Base-by-base conservation (phyloP, 2,888 invertebrate species). In the Entomobrya proxima region DNA sequence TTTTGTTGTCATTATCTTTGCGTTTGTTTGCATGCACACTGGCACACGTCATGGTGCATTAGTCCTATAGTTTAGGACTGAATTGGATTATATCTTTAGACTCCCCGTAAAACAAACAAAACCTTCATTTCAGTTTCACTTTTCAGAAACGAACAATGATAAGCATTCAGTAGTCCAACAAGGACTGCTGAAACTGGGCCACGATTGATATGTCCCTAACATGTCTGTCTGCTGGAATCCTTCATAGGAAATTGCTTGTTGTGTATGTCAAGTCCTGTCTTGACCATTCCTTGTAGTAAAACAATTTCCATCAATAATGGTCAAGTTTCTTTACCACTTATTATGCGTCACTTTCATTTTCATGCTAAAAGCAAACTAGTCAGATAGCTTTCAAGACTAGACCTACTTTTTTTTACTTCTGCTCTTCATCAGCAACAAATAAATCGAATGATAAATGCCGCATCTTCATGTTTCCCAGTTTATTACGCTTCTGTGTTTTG, bases 101-200 rank as follows among this genome's bases (percentile, higher is more conserved):
- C 35, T 64, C 9, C 21, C 64, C 3, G 11, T 6, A 67, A 67
- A 1, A 67, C 37, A 67, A 67, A 67, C 64, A 67, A 67, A 67
- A 7, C 21, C 11, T 18, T 21, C 64, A 21, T 67, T 15, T 40
- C 37, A 40, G 18, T 67, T 58, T 67, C 24, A 37, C 24, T 37
- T 67, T 21, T 21, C 64, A 24, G 21, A 21, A 21, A 9, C 9
- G n/a, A 67, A 67, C 64, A 67, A 67, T 67, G n/a, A 37, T 37
- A 67, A 13, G 11, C 64, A 67, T 37, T 67, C 37, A 67, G 64
- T 35, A n/a, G n/a, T n/a, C n/a, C n/a, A n/a, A n/a, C n/a, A n/a
- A n/a, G n/a, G n/a, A n/a, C n/a, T n/a, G n/a, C n/a, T 61, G 55
- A 21, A 67, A 37, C 35, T 67, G 7, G 64, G 37, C 18, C 64